Base-by-base conservation (phyloP, 2,797 vertebrate species). In the Chelonia mydas region DNA sequence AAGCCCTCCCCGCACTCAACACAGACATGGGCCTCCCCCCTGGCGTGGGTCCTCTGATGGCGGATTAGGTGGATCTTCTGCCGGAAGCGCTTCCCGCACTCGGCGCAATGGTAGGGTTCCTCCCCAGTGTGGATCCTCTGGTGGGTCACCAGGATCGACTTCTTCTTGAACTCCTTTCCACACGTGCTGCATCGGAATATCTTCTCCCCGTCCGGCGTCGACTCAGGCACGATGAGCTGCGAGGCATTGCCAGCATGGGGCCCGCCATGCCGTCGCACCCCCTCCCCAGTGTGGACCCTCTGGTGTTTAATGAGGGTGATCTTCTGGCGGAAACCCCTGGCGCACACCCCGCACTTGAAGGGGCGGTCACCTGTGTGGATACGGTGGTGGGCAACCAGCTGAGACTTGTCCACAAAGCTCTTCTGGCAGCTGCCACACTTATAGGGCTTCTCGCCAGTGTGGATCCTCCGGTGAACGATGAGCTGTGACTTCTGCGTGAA, bases 401-500 rank as follows among this genome's bases (percentile, higher is more conserved):
- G 98, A 74, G 98, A 99, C 3, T 98, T 98, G 98, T 98, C 98
- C 84, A 98, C 98, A 13, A 99, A 99, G 5, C 98, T 98, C 76
- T 98, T 95, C 1, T 99, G 98, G 3, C 99, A 99, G 93, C 98
- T 98, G 0, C 94, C 54, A 49, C 99, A 99, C 93, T 98, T 98
- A 16, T 98, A 97, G 7, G 99, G 99, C 61, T 98, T 97, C 77
- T 96, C 97, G 2, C 98, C 98, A 0, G 98, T 99, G 98, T 99
- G 99, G 80, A 99, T 98, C 84, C 98, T 98, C 90, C 98, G 96
- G 17, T 99, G 99, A 74, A 99, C 99, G 1, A 98, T 92, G 87
- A 99, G 96, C 95, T 99, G 99, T 87, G 98, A 99, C 88, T 99
- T 98, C 97, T 99, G 99, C 25, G 99, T 99, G 97, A 99, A 99